Evolutionary conservation across 2,113 vertebrate genomes (phyloP).

Genomic region (Scomber scombrus): DNA sequence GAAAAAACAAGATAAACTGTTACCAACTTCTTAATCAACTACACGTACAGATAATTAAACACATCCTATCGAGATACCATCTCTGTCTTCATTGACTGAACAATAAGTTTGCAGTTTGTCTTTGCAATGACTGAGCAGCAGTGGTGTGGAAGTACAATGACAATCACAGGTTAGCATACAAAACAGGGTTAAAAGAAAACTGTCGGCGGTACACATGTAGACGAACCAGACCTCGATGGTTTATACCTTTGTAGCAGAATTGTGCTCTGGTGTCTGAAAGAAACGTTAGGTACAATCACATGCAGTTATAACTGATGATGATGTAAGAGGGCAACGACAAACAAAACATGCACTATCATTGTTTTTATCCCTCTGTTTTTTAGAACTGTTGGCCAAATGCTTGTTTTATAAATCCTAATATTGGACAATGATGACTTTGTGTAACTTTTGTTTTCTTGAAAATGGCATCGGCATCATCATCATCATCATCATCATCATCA

Average conservation of each 20-base stretch:
- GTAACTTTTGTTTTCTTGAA: no score
- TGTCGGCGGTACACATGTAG: constrained; percentile 59
- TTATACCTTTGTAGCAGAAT: constrained; percentile 68
- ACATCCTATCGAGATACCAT: background rate
- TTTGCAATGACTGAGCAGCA: background rate
- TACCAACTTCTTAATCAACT: background rate
- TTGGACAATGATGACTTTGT: no score
- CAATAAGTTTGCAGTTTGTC: background rate
- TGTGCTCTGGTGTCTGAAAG: constrained; percentile 81
- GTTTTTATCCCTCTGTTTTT: background rate
- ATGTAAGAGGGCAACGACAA: background rate
- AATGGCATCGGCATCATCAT: no score
- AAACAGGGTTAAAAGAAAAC: constrained; percentile 12
- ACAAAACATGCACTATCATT: background rate
- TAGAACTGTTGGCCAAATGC: background rate
- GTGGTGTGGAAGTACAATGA: background rate
- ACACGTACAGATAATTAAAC: background rate
- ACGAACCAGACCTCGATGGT: constrained; percentile 62
- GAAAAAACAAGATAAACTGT: background rate
- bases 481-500: no score
- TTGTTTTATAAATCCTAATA: no score
- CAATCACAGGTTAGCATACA: constrained; percentile 20
- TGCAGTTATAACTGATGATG: constrained; percentile 36
- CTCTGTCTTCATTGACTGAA: background rate
- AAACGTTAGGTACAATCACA: constrained; percentile 73